phyloP scores from a whole-genome alignment of 2,113 vertebrate genomes.

The Oxyruncus cristatus region DNA sequence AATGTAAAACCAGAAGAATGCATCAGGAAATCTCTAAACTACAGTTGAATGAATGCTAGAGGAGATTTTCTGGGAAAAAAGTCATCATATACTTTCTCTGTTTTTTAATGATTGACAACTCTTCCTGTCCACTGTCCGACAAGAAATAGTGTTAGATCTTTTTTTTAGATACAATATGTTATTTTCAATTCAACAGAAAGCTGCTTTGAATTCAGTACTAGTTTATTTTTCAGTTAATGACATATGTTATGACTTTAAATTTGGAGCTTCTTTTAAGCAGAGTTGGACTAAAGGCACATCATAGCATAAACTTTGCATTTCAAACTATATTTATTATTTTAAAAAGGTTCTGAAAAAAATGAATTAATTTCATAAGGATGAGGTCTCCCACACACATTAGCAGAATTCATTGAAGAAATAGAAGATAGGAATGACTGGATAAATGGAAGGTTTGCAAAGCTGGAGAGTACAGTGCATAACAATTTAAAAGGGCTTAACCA shows the following conservation, averaged over 20 bases:
- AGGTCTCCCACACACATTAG: background rate
- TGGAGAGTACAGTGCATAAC: background rate
- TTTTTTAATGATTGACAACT: background rate
- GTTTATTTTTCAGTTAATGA: background rate
- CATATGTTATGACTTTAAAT: background rate
- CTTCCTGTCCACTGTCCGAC: background rate
- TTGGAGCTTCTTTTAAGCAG: background rate
- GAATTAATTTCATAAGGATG: background rate
- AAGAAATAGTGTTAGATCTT: background rate
- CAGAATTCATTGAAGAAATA: background rate
- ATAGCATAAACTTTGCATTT: background rate
- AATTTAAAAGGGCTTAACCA: background rate
- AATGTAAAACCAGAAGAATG: background rate
- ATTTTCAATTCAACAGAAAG: background rate
- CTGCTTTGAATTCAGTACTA: background rate
- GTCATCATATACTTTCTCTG: background rate
- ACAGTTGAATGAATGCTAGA: background rate
- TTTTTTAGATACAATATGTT: background rate
- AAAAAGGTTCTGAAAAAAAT: background rate
- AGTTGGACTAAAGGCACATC: background rate
- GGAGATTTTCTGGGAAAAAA: background rate
- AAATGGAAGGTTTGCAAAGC: background rate
- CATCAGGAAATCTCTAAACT: background rate
- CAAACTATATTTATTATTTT: background rate
- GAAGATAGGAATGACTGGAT: background rate